Evolutionary conservation across 2,888 invertebrate genomes (phyloP).

Genomic region (Drosophila heteroneura): DNA sequence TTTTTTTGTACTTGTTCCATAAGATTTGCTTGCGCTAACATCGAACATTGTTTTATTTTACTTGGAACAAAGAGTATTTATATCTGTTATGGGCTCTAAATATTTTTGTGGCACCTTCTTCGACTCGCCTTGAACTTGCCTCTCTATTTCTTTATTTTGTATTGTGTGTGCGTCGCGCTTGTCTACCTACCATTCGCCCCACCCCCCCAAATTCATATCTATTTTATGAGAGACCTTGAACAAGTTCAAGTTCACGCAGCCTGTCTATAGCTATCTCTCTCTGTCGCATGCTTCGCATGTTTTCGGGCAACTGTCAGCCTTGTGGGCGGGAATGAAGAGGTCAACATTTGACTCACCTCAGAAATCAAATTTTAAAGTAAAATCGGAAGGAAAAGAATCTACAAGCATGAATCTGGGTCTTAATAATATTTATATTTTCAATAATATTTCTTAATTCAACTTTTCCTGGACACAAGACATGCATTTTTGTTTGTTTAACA

Average conservation of each 20-base stretch:
- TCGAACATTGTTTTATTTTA: conserved; percentile 44
- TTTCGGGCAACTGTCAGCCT: conserved; percentile 8
- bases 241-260: conserved; percentile 70
- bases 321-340: neutral
- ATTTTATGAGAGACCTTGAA: conserved; percentile 67
- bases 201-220: conserved; percentile 17
- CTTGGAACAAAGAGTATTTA: conserved; percentile 69
- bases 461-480: neutral
- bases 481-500: neutral
- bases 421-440: neutral
- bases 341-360: neutral
- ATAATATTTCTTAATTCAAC: neutral
- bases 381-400: neutral
- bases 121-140: conserved; percentile 67
- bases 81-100: conserved; percentile 33
- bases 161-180: conserved; percentile 11
- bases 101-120: conserved; percentile 6
- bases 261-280: conserved; percentile 15
- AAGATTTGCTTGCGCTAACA: conserved; percentile 29
- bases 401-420: neutral
- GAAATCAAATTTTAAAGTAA: neutral
- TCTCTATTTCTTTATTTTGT: conserved; percentile 3
- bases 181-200: conserved; percentile 7
- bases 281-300: conserved; percentile 34
- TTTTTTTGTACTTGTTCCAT: conserved; percentile 25